Conservation (phyloP, 2,888 invertebrate genomes). For the Cephus sareptanus region DNA sequence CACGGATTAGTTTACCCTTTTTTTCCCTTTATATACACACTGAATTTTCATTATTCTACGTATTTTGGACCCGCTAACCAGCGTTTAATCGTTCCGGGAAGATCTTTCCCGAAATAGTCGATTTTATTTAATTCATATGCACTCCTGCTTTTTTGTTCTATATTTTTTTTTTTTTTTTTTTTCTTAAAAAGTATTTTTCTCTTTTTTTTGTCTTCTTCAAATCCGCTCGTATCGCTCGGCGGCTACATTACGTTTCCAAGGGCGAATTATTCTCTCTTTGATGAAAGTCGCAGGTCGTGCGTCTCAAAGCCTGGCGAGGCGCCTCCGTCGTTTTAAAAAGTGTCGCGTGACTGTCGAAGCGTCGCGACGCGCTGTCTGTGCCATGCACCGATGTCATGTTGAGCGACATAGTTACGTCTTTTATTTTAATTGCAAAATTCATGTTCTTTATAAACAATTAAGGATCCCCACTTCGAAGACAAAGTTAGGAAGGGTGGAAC, state of each 20-base stretch:
- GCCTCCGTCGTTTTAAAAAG: not conserved
- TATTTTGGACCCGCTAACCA: conserved; percentile 66
- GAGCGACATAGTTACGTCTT: not conserved
- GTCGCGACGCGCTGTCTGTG: not conserved
- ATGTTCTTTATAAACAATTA: not conserved
- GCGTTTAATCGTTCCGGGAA: conserved; percentile 48
- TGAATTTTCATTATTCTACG: conserved; percentile 50
- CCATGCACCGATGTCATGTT: not conserved
- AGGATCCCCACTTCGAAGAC: not conserved
- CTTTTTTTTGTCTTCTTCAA: not conserved
- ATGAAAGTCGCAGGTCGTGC: not conserved
- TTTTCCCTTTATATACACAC: not conserved
- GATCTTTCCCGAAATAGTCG: not conserved
- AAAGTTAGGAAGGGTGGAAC: not conserved
- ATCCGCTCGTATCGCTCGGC: not conserved
- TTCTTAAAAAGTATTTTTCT: not conserved
- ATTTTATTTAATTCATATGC: not conserved
- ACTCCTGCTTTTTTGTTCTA: conserved; percentile 2
- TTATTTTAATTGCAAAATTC: not conserved
- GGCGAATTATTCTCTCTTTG: not conserved
- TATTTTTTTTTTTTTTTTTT: conserved; percentile 3
- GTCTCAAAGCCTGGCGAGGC: not conserved
- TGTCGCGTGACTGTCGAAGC: not conserved
- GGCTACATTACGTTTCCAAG: not conserved
- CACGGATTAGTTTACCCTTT: not conserved